These are phyloP conservation scores for Philereme vetulata DNA, from an alignment of 2,888 invertebrate genomes.

Conservation along the genomic window DNA sequence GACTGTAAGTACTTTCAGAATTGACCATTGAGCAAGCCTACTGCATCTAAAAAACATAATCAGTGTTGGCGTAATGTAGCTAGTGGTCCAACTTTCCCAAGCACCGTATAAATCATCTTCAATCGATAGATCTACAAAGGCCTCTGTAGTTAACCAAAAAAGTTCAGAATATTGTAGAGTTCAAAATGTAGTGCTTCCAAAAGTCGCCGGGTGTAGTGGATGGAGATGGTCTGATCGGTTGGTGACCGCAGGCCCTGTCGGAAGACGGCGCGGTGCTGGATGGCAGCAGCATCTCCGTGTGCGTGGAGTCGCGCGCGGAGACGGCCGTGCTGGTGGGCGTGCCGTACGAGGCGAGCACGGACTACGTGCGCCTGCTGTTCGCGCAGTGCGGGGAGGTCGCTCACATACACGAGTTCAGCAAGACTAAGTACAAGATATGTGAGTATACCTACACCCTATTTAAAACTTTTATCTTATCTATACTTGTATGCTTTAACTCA, in stretches of 20 bases:
- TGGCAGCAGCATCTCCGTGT: conserved; percentile 65
- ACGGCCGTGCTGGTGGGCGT: conserved; percentile 79
- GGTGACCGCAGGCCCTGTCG: conserved; percentile 65
- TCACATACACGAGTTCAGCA: conserved; percentile 82
- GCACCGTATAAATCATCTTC: too few relatives aligned
- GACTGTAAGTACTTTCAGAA: too few relatives aligned
- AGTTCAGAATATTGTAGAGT: not conserved
- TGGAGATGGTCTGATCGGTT: not conserved
- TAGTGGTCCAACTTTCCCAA: too few relatives aligned
- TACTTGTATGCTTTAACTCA: too few relatives aligned
- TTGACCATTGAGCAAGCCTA: too few relatives aligned
- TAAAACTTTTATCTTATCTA: too few relatives aligned
- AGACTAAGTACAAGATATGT: conserved; percentile 81
- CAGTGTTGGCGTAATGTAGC: too few relatives aligned
- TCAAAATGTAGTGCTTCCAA: conserved; percentile 1
- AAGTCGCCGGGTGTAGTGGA: not conserved
- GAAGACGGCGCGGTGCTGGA: conserved; percentile 70
- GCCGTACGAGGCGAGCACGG: conserved; percentile 75
- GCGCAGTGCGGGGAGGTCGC: conserved; percentile 74
- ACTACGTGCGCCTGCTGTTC: conserved; percentile 75
- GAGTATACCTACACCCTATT: conserved; percentile 46
- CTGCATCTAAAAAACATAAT: too few relatives aligned
- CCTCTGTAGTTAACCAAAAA: too few relatives aligned
- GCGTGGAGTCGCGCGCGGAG: conserved; percentile 75
- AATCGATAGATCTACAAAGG: too few relatives aligned